A percentile compares a stretch with the other conserved stretches of the same genome.
These are phyloP conservation scores for Cichladusa arquata DNA, from an alignment of 2,113 vertebrate species.

Conservation along the genomic window DNA sequence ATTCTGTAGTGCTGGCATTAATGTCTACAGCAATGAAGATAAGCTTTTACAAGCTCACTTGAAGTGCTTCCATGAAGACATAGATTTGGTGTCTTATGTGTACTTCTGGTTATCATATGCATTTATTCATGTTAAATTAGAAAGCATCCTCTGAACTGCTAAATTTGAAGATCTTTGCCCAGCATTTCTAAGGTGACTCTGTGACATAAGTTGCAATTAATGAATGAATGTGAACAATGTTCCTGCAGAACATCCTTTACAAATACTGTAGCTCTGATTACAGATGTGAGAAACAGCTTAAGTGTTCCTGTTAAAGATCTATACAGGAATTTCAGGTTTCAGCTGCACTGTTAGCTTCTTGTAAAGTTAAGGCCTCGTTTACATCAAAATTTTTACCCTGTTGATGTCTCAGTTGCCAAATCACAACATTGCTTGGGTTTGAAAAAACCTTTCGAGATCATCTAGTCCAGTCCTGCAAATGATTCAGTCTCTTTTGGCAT, in stretches of 20 bases:
- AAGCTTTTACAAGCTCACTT: background rate
- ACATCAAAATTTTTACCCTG: background rate
- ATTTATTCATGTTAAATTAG: background rate
- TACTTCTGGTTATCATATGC: background rate
- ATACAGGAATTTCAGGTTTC: background rate
- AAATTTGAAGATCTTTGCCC: background rate
- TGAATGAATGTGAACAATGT: background rate
- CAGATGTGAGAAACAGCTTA: background rate
- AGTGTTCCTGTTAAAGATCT: background rate
- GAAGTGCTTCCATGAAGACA: background rate
- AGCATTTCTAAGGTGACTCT: background rate
- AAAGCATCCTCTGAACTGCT: background rate
- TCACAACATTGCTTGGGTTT: background rate
- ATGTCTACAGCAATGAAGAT: background rate
- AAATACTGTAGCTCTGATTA: background rate
- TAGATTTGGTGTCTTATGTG: background rate
- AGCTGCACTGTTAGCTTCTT: background rate
- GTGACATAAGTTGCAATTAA: background rate
- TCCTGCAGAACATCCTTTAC: background rate
- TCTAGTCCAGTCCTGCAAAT: background rate
- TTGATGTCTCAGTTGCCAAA: background rate
- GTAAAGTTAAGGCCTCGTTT: background rate
- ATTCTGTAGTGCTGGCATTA: background rate
- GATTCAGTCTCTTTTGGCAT: background rate
- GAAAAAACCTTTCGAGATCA: background rate